Conservation (phyloP, 2,888 invertebrate genomes). For the Nemurella pictetii region DNA sequence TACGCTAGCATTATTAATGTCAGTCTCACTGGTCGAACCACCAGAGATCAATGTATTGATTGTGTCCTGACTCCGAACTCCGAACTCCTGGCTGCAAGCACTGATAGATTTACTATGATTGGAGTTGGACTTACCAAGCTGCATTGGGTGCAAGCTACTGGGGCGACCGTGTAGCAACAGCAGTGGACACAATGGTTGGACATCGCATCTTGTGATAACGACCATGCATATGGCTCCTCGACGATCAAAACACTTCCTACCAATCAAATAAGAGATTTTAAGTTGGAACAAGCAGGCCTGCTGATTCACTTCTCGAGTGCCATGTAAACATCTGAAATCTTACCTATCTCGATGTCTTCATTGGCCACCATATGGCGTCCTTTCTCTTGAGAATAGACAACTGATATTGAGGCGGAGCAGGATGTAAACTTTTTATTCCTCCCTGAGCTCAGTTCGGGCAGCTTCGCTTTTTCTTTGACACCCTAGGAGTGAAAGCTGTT, state of each 20-base stretch:
- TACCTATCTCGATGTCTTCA: conserved; percentile 34
- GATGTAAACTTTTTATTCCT: conserved; percentile 19
- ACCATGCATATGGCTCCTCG: conserved; percentile 53
- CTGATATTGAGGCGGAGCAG: conserved; percentile 25
- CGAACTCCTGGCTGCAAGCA: neutral
- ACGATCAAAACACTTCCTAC: conserved; percentile 52
- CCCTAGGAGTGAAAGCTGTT: neutral
- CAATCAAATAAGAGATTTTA: conserved; percentile 3
- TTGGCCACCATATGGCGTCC: conserved; percentile 35
- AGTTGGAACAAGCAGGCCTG: neutral
- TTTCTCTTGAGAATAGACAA: conserved; percentile 5
- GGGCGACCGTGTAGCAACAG: conserved; percentile 45
- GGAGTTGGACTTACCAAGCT: conserved; percentile 46
- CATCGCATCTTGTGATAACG: conserved; percentile 48
- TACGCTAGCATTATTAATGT: neutral
- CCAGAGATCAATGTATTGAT: neutral
- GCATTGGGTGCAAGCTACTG: conserved; percentile 47
- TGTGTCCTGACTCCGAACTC: neutral
- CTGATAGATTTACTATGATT: too few relatives aligned
- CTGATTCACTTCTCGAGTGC: neutral
- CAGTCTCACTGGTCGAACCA: neutral
- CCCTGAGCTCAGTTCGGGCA: conserved; percentile 28
- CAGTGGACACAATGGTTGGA: conserved; percentile 52
- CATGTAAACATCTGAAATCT: neutral
- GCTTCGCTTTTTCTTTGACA: neutral